phyloP scores from a whole-genome alignment of 2,113 vertebrate species.

The Enhydra lutris region DNA sequence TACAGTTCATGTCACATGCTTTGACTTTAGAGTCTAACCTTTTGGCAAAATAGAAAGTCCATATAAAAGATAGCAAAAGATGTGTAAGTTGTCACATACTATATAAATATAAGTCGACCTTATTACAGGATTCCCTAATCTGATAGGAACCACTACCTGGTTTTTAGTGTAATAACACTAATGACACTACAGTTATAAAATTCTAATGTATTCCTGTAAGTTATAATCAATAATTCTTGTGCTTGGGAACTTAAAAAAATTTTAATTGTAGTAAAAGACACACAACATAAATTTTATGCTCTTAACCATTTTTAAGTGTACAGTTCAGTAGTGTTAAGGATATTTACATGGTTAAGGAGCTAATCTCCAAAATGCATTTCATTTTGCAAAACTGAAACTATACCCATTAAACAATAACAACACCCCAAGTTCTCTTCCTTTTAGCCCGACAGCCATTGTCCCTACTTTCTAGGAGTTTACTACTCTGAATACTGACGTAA shows the following conservation, averaged over 20 bases:
- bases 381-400: background rate
- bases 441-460: background rate
- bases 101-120: background rate
- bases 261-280: background rate
- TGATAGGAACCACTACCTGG: background rate
- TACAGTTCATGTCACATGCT: background rate
- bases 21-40: background rate
- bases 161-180: background rate
- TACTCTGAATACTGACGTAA: background rate
- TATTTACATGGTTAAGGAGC: background rate
- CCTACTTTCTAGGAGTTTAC: background rate
- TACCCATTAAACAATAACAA: background rate
- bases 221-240: background rate
- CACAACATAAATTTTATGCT: background rate
- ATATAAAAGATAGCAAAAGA: background rate
- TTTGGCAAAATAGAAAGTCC: background rate
- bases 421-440: background rate
- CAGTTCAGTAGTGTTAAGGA: background rate
- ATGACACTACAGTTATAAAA: background rate
- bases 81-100: background rate
- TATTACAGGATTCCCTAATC: background rate
- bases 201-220: background rate
- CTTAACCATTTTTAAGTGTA: background rate
- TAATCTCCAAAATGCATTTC: background rate
- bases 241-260: background rate